Base-by-base conservation (phyloP, 2,888 invertebrate species). In the Margaritifera margaritifera region DNA sequence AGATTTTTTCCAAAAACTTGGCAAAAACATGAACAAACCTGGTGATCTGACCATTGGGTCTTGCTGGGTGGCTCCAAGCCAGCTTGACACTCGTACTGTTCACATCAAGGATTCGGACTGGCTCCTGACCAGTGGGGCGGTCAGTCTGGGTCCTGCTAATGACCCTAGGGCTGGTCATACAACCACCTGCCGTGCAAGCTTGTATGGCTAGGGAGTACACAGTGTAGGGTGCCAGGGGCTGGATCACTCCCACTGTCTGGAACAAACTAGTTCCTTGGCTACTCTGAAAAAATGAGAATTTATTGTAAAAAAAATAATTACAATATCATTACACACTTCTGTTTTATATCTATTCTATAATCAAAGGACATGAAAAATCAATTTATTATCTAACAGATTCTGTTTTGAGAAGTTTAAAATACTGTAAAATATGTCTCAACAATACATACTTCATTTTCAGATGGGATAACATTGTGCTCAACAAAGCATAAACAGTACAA, bases 121-220 rank as follows among this genome's bases (percentile, higher is more conserved):
- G 76, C 57, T 78, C 78, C 67, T 86, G 79, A 18, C 85, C 86
- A 18, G 72, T 68, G 4, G 87, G 87, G 74, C 68, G 73, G 56
- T 84, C 84, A 19, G 80, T 69, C 50, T 71, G 71, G 52, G 87
- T 87, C 63, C 66, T 73, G 51, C 74, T 76, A 6, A 72, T 61
- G 15, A 79, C 67, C 4, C 71, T 69, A 51, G 72, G 72, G 75
- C 86, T 86, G 71, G 74, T 77, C 22, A 79, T 80, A 76, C 87
- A 87, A 5, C 86, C 87, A 6, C 80, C 85, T 27, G 74, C 75
- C 18, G 86, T 87, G 70, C 87, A 87, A 8, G 81, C 86, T 70
- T 80, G 80, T 8, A 79, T 79, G 59, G 75, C 77, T 42, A 86
- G 56, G 42, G 74, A 68, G 64, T 87, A 87, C n/a, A 67, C 66